Evolutionary conservation across 2,888 invertebrate species (phyloP), one percentile per base, ranked within the genome.

Genomic region (Hoplodrina blanda): DNA sequence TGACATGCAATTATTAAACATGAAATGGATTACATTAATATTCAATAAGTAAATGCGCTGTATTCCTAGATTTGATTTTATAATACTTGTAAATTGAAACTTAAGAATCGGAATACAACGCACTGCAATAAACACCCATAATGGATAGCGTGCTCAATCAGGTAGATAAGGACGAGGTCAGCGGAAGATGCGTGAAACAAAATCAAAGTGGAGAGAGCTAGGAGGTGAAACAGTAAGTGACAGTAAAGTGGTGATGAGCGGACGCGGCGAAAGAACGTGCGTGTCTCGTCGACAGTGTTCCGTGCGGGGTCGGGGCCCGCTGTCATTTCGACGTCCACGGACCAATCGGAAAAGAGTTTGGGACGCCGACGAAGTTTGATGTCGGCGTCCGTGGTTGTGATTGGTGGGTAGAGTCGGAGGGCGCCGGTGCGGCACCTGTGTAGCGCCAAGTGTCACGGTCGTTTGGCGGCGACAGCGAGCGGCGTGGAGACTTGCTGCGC

Each of bases 391-490:
- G 62, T 20, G 57, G 57, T 70, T 77, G 81, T 69, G 85, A 87
- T 88, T 83, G 87, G 88, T 87, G 76, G 85, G 88, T 82, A 82
- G 88, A 86, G 89, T 82, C 76, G 57, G 71, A 73, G 83, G 88
- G 91, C 88, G 90, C 90, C 89, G 89, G 82, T 74, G 87, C 89
- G 93, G 92, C 94, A 94, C 96, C 96, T 93, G 97, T 93, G 92
- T 97, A 97, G 91, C 97, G 97, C 91, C 96, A 96, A 84, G 95
- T 95, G 88, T 97, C 93, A 84, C 92, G 91, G 87, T 93, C 97
- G 89, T 97, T 97, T 68, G 98, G 98, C 66, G 98, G 98, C 73
- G 98, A 98, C 79, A 98, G 96, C 88, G 98, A 98, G 87, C 98
- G 97, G 73, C 98, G 97, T 82, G 98, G 98, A 85, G 98, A 98